Conservation (phyloP, 37 sponge, comb jelly and placozoan species). For the Spongilla lacustris region DNA sequence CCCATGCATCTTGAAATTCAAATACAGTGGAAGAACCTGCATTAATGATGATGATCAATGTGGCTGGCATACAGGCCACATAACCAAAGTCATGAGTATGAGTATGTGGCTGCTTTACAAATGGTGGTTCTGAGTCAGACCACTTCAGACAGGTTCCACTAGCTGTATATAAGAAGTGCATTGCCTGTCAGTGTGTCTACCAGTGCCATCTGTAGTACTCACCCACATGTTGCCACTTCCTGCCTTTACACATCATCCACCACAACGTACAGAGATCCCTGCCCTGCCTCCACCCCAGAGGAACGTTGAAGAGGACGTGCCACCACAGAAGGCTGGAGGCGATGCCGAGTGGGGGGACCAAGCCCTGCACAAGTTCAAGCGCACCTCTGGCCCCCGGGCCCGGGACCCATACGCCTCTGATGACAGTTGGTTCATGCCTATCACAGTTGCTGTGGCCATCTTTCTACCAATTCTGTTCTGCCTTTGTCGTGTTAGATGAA, state of each 20-base stretch:
- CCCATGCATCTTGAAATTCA: too few relatives aligned
- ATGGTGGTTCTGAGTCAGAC: too few relatives aligned
- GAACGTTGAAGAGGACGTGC: background rate
- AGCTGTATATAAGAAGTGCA: too few relatives aligned
- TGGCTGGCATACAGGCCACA: too few relatives aligned
- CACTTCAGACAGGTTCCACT: too few relatives aligned
- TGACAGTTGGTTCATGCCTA: conserved; percentile 90
- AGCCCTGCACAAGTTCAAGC: conserved; percentile 62
- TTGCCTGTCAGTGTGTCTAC: too few relatives aligned
- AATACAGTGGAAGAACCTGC: too few relatives aligned
- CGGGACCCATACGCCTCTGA: conserved; percentile 88
- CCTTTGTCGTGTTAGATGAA: conserved; percentile 78
- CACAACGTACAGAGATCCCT: conserved; percentile 67
- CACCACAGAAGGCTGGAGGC: conserved; percentile 19
- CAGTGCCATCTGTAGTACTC: too few relatives aligned
- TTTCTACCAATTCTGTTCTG: conserved; percentile 91
- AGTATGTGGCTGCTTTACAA: too few relatives aligned
- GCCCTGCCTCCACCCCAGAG: conserved; percentile 62
- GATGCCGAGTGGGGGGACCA: conserved; percentile 52
- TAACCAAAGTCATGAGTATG: too few relatives aligned
- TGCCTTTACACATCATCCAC: background rate
- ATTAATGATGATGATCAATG: too few relatives aligned
- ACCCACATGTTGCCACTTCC: too few relatives aligned
- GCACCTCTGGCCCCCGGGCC: conserved; percentile 79
- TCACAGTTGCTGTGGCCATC: conserved; percentile 88